Base-by-base conservation (phyloP, 2,113 vertebrate genomes). In the Entosphenus tridentatus region DNA sequence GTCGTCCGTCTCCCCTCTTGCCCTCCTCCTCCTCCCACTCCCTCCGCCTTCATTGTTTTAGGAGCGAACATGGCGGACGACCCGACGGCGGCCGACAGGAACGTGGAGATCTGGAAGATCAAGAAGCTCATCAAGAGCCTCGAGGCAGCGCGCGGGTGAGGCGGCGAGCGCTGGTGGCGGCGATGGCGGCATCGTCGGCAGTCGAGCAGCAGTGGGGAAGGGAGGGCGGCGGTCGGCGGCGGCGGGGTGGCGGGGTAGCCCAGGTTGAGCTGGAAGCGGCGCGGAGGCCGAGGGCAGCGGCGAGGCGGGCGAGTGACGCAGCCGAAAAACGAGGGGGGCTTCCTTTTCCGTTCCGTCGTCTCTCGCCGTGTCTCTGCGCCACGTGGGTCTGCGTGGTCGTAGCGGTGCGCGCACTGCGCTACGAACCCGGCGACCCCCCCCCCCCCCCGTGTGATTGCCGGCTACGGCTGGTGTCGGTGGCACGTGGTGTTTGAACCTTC, bases 51-150 rank as follows among this genome's bases (percentile, higher is more conserved):
- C 58, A 14, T 62, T 62, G 13, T 62, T 17, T 62, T 65, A 9
- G 62, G 62, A 21, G n/a, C n/a, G n/a, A 95, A 92, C 84, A 95
- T 95, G 89, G 88, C 88, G 85, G 89, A 95, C 84, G 89, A 95
- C 82, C 89, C 88, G 79, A 91, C 82, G 80, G 86, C 88, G 81
- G 85, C 88, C 78, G 89, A 95, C 77, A 87, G 89, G 82, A 95
- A 93, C 81, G 88, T 95, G 85, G 88, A 95, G 80, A 95, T 95
- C 76, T 95, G 89, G 89, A 95, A 93, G 82, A 95, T 95, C 82
- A 95, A 95, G 84, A 95, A 95, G 81, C 87, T 95, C 79, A 93
- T 95, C 75, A 93, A 92, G 81, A 95, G 89, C 84, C 83, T 95
- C 79, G 86, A 93, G 79, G 88, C 88, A 73, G 88, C 89, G 73